Base-by-base conservation (phyloP, 37 sponge, comb jelly and placozoan species). In the Tethya wilhelma region DNA sequence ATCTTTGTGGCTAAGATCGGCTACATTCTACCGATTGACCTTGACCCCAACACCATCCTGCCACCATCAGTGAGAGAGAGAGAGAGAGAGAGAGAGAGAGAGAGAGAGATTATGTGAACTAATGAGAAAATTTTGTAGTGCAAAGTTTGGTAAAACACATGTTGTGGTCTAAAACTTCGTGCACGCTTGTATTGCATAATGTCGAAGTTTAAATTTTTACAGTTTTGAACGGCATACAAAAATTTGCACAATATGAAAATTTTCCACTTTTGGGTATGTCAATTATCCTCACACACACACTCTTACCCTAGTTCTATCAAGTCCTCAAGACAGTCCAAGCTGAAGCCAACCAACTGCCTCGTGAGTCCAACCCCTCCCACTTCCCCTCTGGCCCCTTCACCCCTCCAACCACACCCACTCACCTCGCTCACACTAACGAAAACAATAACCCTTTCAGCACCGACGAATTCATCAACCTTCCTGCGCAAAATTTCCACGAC, bases 1-100 rank as follows among this genome's bases (percentile, higher is more conserved):
- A 41, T 91, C 29, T 89, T 67, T 40, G 34, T 89, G 44, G 78
- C 89, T 26, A 89, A 89, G 70, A 67, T 84, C 0, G 79, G 83
- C 49, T 78, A 83, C 59, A 22, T 25, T 1, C 83, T 88, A 11
- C 88, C 88, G 0, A 1, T 81, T 23, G 33, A 34, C 43, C 60
- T 88, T 0, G 75, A 88, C 71, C 64, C 75, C 46, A 39, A 38
- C 49, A 23, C 60, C 25, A 38, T 88, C 49, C 78, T 88, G 5
- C 88, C 82, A 1, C 78, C 78, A 14, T 57, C 67, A 33, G 85
- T 84, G 30, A 72, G 73, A n/a, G n/a, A n/a, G n/a, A n/a, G n/a
- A n/a, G n/a, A n/a, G n/a, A n/a, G n/a, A n/a, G n/a, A n/a, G n/a
- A n/a, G n/a, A n/a, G n/a, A n/a, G n/a, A n/a, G n/a, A n/a, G n/a